Evolutionary conservation across 2,797 vertebrate species (phyloP).

Genomic region (Telmatherina bonti): DNA sequence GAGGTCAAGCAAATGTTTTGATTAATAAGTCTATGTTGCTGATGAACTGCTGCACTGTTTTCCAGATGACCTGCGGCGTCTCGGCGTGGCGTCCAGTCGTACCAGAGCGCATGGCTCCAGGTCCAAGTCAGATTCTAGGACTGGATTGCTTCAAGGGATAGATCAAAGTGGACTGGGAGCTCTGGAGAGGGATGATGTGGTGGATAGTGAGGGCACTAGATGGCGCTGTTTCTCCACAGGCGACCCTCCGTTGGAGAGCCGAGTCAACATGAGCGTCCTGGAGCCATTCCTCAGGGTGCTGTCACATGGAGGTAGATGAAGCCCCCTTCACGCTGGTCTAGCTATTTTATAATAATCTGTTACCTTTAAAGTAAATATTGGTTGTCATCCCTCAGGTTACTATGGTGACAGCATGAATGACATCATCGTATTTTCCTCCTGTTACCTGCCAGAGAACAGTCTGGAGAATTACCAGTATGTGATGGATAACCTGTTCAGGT

Average conservation of each 20-base stretch:
- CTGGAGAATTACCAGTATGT: slow-evolving; percentile 82
- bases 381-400: slow-evolving; percentile 80
- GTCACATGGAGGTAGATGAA: slow-evolving; percentile 84
- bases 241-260: slow-evolving; percentile 65
- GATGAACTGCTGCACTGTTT: background rate
- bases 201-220: slow-evolving; percentile 78
- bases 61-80: slow-evolving; percentile 80
- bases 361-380: background rate
- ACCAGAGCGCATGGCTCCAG: background rate
- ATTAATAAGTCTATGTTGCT: fast-evolving
- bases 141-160: slow-evolving; percentile 24
- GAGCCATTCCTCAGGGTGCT: slow-evolving; percentile 85
- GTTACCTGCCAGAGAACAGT: slow-evolving; percentile 83
- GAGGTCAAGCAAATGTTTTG: slow-evolving; percentile 15
- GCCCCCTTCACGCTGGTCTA: background rate
- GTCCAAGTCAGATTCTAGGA: background rate
- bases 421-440: slow-evolving; percentile 87
- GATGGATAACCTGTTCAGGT: slow-evolving; percentile 91
- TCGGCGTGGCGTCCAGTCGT: slow-evolving; percentile 43
- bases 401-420: slow-evolving; percentile 83
- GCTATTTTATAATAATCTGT: background rate
- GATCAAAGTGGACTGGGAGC: slow-evolving; percentile 54
- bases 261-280: slow-evolving; percentile 83
- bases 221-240: slow-evolving; percentile 85
- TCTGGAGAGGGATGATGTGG: slow-evolving; percentile 71